These are phyloP conservation scores for Falco cherrug DNA, from an alignment of 2,797 vertebrate genomes.

Conservation along the genomic window DNA sequence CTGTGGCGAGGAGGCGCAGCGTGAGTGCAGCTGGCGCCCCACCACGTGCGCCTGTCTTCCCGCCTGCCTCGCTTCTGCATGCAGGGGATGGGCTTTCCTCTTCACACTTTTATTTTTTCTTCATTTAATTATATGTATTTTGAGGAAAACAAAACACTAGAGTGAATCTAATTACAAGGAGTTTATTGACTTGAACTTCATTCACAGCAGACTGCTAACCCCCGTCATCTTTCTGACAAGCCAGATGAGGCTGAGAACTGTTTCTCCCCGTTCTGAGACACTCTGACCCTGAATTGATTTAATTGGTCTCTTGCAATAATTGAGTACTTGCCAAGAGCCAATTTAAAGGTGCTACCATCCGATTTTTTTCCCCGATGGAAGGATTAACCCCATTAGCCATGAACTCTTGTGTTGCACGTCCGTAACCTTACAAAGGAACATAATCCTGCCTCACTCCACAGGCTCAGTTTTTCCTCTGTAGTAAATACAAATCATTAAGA, in stretches of 20 bases:
- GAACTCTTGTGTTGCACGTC: background rate
- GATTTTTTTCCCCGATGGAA: background rate
- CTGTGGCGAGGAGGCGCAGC: accelerated
- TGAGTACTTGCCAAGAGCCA: background rate
- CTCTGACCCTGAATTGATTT: background rate
- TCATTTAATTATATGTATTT: background rate
- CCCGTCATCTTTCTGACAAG: background rate
- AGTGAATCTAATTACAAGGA: constrained; percentile 3
- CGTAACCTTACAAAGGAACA: background rate
- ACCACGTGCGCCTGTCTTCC: background rate
- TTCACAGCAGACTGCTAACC: background rate
- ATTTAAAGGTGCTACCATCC: constrained; percentile 23
- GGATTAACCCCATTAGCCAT: constrained; percentile 32
- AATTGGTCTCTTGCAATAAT: constrained; percentile 34
- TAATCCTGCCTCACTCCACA: background rate
- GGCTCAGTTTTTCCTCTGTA: background rate
- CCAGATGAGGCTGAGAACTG: background rate
- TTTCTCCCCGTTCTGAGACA: background rate
- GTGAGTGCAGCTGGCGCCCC: accelerated
- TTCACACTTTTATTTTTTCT: background rate
- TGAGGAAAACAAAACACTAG: constrained; percentile 11
- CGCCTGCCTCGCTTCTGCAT: background rate
- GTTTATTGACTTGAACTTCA: constrained; percentile 29
- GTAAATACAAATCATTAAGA: background rate
- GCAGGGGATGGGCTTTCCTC: background rate